Base-by-base conservation (phyloP, 2,113 vertebrate genomes). In the Passer domesticus region DNA sequence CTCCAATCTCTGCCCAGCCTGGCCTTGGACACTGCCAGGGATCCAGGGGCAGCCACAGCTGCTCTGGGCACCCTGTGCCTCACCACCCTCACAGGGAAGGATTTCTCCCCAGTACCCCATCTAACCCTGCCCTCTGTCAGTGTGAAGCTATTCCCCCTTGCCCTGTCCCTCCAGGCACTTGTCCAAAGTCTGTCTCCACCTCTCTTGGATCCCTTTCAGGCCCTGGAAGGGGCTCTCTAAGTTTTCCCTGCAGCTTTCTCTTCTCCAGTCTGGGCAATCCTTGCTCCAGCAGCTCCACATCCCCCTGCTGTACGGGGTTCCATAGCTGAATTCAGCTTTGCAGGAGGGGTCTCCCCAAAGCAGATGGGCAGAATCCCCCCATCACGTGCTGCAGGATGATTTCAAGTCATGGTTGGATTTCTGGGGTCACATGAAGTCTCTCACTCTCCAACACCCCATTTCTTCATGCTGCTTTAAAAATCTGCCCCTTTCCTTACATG, bases 1-100 rank as follows among this genome's bases (percentile, higher is more conserved):
- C 46, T 35, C 24, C 53, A 17, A 30, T 23, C 13, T 1, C n/a
- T 2, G 4, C 43, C 41, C 41, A 55, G 0, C 30, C 35, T 63
- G 35, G 8, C 12, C 25, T 49, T 13, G 63, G 27, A 1, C 31
- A 14, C 35, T 70, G 0, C 43, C 63, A 70, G 72, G 2, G 31
- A 43, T 37, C 39, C 39, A 41, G 72, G 49, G 21, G 6, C 35
- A 69, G 41, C 25, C 70, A 14, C 63, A 76, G 15, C 41, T 43
- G 0, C 55, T 76, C 63, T 56, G 63, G 41, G 10, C 21, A 63
- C 3, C 47, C 70, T 77, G 10, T 33, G 27, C 18, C 49, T 76
- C 1, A 1, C 6, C 35, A 43, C 13, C 10, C 72, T 56, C 21
- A 5, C 12, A 55, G 22, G 17, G 2, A 35, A 3, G 3, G 18